phyloP scores from a whole-genome alignment of 2,888 invertebrate genomes.

The Diarsia brunnea region DNA sequence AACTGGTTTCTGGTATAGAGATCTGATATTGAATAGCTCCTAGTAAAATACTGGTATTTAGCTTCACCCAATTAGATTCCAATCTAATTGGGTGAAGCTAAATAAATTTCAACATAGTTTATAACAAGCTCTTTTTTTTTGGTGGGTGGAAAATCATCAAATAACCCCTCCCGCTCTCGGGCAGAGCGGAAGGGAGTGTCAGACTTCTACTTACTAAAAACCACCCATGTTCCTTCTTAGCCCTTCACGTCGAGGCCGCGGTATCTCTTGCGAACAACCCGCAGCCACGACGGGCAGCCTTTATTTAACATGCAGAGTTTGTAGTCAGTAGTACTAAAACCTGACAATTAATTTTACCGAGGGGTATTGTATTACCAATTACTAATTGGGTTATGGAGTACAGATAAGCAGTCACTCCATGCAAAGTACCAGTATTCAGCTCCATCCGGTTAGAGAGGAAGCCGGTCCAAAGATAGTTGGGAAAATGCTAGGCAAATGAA shows the following conservation, averaged over 20 bases:
- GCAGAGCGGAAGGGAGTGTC: too few relatives aligned
- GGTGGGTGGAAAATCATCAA: too few relatives aligned
- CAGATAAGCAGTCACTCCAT: background rate
- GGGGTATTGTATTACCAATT: background rate
- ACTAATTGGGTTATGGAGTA: background rate
- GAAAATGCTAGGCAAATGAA: background rate
- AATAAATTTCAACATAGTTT: too few relatives aligned
- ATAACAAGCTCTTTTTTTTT: too few relatives aligned
- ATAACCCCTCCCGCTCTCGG: too few relatives aligned
- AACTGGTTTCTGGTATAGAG: background rate
- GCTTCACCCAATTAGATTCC: too few relatives aligned
- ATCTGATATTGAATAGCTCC: background rate
- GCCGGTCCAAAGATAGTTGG: background rate
- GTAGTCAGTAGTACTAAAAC: background rate
- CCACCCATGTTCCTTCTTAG: too few relatives aligned
- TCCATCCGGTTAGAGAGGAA: background rate
- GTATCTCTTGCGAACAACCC: too few relatives aligned
- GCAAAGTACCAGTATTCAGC: background rate
- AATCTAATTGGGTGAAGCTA: too few relatives aligned
- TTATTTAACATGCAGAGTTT: background rate
- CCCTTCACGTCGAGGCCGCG: too few relatives aligned
- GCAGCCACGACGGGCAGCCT: background rate
- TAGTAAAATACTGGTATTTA: background rate
- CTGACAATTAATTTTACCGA: too few relatives aligned
- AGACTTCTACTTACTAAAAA: too few relatives aligned